Evolutionary conservation across 2,113 vertebrate species (phyloP).

Genomic region (Oncorhynchus mykiss): DNA sequence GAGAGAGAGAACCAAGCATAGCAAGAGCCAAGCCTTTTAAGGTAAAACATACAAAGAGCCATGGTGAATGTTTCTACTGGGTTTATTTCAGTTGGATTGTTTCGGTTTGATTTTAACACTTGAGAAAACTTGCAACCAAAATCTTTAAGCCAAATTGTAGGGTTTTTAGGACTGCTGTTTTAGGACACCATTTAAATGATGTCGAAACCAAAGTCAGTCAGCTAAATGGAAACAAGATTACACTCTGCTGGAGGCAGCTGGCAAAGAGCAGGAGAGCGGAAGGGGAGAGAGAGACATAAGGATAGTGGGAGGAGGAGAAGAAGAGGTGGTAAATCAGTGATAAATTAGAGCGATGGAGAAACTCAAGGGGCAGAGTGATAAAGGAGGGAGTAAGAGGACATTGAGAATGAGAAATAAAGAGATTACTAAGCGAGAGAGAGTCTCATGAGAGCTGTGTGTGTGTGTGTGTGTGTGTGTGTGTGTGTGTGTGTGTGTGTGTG

Average conservation of each 20-base stretch:
- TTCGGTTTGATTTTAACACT: conserved; percentile 20
- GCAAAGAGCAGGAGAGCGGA: background rate
- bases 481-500: no score
- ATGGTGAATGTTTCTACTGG: no score
- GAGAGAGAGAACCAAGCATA: no score
- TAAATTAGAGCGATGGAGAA: background rate
- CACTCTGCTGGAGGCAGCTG: no score
- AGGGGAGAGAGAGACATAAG: background rate
- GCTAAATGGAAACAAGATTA: no score
- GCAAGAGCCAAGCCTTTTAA: no score
- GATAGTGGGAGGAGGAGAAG: conserved; percentile 12
- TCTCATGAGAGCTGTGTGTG: conserved; percentile 12
- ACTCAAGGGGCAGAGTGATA: conserved; percentile 7
- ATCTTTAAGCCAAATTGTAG: no score
- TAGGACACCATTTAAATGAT: background rate
- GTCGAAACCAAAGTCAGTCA: no score
- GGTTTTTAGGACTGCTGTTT: background rate
- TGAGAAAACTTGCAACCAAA: no score
- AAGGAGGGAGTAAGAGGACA: conserved; percentile 5
- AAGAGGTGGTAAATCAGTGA: background rate
- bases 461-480: conserved; percentile 20
- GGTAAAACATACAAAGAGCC: no score
- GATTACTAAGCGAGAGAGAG: conserved; percentile 10
- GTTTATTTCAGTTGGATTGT: no score
- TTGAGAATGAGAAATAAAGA: background rate